Conservation (phyloP, 2,888 invertebrate genomes). For the Andricus quercusramuli region DNA sequence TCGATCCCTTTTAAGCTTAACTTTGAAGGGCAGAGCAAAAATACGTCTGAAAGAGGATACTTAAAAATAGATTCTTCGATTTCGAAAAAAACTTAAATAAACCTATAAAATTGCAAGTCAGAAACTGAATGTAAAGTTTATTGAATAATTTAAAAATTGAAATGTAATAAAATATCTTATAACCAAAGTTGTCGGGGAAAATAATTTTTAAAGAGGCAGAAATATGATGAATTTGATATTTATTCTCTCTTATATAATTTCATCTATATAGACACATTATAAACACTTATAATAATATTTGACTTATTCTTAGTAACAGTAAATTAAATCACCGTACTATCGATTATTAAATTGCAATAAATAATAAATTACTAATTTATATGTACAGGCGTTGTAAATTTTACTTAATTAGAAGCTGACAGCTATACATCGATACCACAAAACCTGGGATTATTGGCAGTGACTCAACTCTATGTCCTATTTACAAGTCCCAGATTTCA, state of each 20-base stretch:
- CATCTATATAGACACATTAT: neutral
- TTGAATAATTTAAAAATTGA: too few relatives aligned
- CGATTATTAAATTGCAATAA: neutral
- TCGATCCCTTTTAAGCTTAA: too few relatives aligned
- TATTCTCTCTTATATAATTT: constrained; percentile 1
- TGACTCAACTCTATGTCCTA: neutral
- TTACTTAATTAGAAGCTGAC: neutral
- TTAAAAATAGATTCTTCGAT: too few relatives aligned
- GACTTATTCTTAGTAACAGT: neutral
- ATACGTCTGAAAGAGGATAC: too few relatives aligned
- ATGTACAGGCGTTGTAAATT: neutral
- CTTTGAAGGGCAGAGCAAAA: too few relatives aligned
- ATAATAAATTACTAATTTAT: neutral
- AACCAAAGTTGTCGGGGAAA: neutral
- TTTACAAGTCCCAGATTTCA: constrained; percentile 10
- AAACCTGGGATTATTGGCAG: constrained; percentile 23
- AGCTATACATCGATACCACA: neutral
- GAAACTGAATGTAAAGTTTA: too few relatives aligned
- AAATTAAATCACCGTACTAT: neutral
- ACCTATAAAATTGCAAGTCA: too few relatives aligned
- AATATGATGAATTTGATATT: neutral
- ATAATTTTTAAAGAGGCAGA: neutral
- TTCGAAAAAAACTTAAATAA: too few relatives aligned
- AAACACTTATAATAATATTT: neutral
- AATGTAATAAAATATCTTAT: too few relatives aligned